These are phyloP conservation scores for Aix galericulata DNA, from an alignment of 2,113 vertebrate species.

Conservation along the genomic window DNA sequence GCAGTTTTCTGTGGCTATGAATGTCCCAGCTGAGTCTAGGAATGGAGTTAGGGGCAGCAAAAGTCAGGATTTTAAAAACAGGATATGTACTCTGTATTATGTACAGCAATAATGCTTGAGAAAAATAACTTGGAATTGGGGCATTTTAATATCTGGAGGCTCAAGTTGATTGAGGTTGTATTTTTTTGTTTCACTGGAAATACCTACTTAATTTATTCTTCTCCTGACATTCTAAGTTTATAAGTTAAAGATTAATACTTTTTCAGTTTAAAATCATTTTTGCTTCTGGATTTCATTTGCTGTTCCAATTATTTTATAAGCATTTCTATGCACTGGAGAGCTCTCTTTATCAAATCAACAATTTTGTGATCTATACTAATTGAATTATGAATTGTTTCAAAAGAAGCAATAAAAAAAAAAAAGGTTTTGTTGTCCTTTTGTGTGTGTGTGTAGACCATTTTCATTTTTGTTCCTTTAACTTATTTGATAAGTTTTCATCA, in stretches of 20 bases:
- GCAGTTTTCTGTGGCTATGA: accelerated
- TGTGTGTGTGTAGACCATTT: neutral
- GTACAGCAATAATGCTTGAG: neutral
- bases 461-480: constrained; percentile 24
- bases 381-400: constrained; percentile 16
- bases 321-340: constrained; percentile 20
- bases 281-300: neutral
- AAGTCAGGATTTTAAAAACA: neutral
- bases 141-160: accelerated
- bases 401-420: neutral
- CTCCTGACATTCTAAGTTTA: neutral
- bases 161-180: neutral
- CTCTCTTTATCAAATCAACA: constrained; percentile 13
- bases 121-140: accelerated
- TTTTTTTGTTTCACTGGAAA: neutral
- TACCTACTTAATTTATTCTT: neutral
- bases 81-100: accelerated
- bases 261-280: neutral
- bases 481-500: constrained; percentile 1
- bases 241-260: neutral
- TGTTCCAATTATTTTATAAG: neutral
- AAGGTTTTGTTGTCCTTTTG: too few relatives aligned
- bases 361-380: constrained; percentile 7
- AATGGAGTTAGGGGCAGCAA: neutral
- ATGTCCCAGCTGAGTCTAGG: neutral